Evolutionary conservation across 37 sponge, comb jelly and placozoan genomes (phyloP), one percentile per base, ranked within the genome.

Genomic region (Aplysina aerophoba): DNA sequence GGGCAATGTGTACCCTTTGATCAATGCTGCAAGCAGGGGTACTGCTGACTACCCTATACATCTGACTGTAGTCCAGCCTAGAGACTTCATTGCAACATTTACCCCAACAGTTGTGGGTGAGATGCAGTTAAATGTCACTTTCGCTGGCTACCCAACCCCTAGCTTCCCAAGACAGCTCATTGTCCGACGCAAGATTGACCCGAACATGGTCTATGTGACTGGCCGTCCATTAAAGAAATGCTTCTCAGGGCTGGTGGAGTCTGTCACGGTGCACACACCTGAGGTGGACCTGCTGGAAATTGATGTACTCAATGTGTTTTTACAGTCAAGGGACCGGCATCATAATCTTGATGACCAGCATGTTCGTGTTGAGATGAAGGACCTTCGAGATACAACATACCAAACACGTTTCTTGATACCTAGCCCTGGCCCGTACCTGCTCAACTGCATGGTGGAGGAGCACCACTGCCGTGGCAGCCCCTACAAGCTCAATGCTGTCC

Each of bases 401-500:
- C 59, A 35, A 0, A 59, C 89, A 40, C 83, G 60, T 14, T 79
- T 87, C 65, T 25, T 87, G 27, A 72, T 84, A 14, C 80, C 83
- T 16, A 44, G 24, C n/a, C 78, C 39, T 13, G 78, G 78, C 25
- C 44, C 78, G 2, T 36, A 75, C 78, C 37, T 44, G 38, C 24
- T 75, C 15, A 75, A 75, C 25, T 75, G 78, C 78, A 50, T 75
- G 44, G 78, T 75, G 1, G 78, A 75, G 11, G 38, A 75, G 54
- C 28, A 62, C 64, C 78, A 75, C 37, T 75, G 78, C 53, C 33
- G 53, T 39, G 95, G 95, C 19, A 88, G 89, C 57, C 97, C 97
- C 14, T 97, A 90, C 84, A 88, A 93, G 79, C 56, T 96, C 17
- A 88, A 91, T 33, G 93, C 87, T 21, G 63, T 90, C 20, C 83